Evolutionary conservation across 2,113 vertebrate genomes (phyloP), one percentile per base, ranked within the genome.

Genomic region (Lampris megalopsis): DNA sequence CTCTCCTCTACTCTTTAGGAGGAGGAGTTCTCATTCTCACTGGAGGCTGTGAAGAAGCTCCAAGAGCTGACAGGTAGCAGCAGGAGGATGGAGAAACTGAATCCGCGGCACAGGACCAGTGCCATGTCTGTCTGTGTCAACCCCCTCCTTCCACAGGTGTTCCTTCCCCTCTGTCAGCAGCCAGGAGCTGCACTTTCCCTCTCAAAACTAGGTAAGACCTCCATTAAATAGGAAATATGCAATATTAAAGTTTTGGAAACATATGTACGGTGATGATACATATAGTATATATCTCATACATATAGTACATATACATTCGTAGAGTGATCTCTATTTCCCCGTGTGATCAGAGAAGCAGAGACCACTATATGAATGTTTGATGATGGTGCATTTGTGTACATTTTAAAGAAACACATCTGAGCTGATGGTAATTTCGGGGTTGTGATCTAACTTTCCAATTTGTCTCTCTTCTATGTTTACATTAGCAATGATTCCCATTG

Each of bases 41-140:
- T 95, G 85, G 95, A 96, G 35, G 94, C 94, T 0, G 94, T 97
- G 70, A 95, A 91, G 83, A 91, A 92, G 69, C 94, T 97, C 43
- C 94, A 95, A 77, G 86, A 91, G 38, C 42, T 96, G 63, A 49
- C 83, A 2, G 79, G 73, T 45, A 73, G 52, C 56, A 10, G 47
- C n/a, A 7, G 1, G 0, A 3, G 13, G 1, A 35, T 9, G 1
- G 63, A 45, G 41, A 59, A 42, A 10, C 77, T 80, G 9, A 90
- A 37, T 52, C 85, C 91, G 0, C 78, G 81, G 0, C 4, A 63
- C 1, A 75, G 50, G 13, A 37, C 36, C 0, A 49, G 54, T 50
- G 9, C 38, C 5, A 0, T 41, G 2, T n/a, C 37, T 0, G 54
- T 92, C 10, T 97, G 96, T 2, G 53, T 59, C 1, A 43, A 91